phyloP scores from a whole-genome alignment of 2,888 invertebrate species.

The Himalopsyche kuldschensis region DNA sequence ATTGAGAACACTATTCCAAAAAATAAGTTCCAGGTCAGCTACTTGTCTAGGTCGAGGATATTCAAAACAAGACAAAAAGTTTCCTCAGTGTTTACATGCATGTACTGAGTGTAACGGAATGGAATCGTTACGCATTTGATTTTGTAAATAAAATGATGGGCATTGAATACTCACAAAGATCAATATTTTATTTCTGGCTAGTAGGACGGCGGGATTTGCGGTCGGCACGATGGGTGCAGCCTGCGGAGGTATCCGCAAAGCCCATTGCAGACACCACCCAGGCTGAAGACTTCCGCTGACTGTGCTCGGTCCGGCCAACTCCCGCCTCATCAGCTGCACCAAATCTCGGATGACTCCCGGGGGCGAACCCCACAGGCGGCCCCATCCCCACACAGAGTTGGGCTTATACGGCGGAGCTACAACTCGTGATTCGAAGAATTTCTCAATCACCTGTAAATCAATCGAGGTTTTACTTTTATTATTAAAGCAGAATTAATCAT shows the following conservation, averaged over 20 bases:
- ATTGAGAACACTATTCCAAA: too few species aligned
- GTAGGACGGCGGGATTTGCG: constrained; percentile 84
- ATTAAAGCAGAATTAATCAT: not conserved
- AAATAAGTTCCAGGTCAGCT: too few species aligned
- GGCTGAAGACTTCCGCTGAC: constrained; percentile 65
- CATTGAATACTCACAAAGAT: constrained; percentile 77
- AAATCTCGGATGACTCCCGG: constrained; percentile 88
- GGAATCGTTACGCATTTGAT: not conserved
- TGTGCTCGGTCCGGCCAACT: constrained; percentile 60
- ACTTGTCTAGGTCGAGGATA: too few species aligned
- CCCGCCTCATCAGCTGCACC: constrained; percentile 78
- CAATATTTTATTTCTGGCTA: constrained; percentile 84
- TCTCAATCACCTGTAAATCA: constrained; percentile 73
- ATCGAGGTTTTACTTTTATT: not conserved
- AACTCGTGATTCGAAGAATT: constrained; percentile 88
- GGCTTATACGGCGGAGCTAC: constrained; percentile 90
- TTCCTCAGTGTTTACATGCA: too few species aligned
- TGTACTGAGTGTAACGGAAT: too few species aligned
- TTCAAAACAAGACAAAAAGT: too few species aligned
- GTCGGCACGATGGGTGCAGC: constrained; percentile 87
- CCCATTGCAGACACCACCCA: constrained; percentile 91
- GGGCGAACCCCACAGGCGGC: constrained; percentile 81
- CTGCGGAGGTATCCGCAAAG: constrained; percentile 88
- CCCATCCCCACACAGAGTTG: constrained; percentile 84
- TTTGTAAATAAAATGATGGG: constrained; percentile 7